Conservation (phyloP, 2,888 invertebrate genomes). For the Dyspetes luteomarginatus region DNA sequence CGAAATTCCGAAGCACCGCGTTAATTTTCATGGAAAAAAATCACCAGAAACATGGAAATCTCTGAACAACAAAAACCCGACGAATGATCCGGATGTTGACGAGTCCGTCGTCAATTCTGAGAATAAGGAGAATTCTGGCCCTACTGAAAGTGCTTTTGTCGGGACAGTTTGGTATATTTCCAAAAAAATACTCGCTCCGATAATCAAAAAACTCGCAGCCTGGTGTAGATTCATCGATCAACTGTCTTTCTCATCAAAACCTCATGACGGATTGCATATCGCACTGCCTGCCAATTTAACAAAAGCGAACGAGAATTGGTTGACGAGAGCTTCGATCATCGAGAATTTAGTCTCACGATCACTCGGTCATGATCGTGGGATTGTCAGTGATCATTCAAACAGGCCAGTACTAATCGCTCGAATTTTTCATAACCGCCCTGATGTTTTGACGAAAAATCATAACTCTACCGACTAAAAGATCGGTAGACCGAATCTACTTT, state of each 20-base stretch:
- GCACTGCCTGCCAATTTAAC: too few relatives aligned
- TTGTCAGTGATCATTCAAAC: too few relatives aligned
- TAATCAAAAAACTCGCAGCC: background rate
- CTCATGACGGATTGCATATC: background rate
- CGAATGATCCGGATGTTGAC: background rate
- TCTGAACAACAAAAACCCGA: background rate
- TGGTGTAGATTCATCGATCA: background rate
- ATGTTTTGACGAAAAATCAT: too few relatives aligned
- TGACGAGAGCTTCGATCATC: too few relatives aligned
- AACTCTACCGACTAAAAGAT: too few relatives aligned
- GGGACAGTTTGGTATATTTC: background rate
- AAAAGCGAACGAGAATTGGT: too few relatives aligned
- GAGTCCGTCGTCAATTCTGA: too few relatives aligned
- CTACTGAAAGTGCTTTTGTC: background rate
- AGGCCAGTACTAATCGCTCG: too few relatives aligned
- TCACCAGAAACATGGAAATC: background rate
- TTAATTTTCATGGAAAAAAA: background rate
- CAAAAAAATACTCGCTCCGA: background rate
- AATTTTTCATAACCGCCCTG: too few relatives aligned
- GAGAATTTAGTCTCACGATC: too few relatives aligned
- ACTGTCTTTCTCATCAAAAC: background rate
- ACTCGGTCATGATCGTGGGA: too few relatives aligned
- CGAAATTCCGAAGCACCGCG: background rate
- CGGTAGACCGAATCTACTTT: too few relatives aligned
- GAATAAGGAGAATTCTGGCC: background rate